phyloP scores from a whole-genome alignment of 1,140 invertebrate genomes.

The Oryctes rhinoceros region DNA sequence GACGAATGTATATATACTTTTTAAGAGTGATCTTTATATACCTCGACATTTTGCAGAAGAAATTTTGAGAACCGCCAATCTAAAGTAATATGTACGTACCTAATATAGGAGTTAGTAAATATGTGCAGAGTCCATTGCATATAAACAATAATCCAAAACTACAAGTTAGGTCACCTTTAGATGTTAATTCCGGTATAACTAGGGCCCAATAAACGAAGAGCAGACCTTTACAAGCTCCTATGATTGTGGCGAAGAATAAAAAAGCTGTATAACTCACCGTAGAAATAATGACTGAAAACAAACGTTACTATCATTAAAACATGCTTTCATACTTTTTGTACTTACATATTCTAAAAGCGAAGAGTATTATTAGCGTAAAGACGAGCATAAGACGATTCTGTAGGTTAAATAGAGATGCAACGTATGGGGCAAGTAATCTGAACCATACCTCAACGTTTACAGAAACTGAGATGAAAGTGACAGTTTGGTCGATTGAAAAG shows the following conservation, averaged over 20 bases:
- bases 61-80: no score
- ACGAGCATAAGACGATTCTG: conserved; percentile 58
- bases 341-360: conserved; percentile 58
- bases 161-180: not conserved
- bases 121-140: not conserved
- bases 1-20: no score
- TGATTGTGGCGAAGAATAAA: not conserved
- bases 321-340: no score
- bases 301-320: not conserved
- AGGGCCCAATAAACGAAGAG: not conserved
- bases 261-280: not conserved
- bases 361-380: conserved; percentile 55
- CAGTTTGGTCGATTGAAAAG: conserved; percentile 66
- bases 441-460: conserved; percentile 68
- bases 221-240: not conserved
- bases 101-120: not conserved
- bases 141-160: not conserved
- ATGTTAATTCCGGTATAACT: not conserved
- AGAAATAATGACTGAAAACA: not conserved
- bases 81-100: not conserved
- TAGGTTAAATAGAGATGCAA: conserved; percentile 62
- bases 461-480: conserved; percentile 69
- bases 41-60: no score
- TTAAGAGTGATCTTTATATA: no score
- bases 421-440: conserved; percentile 69